A percentile compares a stretch with the other conserved stretches of the same genome.
Conservation (phyloP, 1,140 invertebrate genomes). For the Anadara kagoshimensis region DNA sequence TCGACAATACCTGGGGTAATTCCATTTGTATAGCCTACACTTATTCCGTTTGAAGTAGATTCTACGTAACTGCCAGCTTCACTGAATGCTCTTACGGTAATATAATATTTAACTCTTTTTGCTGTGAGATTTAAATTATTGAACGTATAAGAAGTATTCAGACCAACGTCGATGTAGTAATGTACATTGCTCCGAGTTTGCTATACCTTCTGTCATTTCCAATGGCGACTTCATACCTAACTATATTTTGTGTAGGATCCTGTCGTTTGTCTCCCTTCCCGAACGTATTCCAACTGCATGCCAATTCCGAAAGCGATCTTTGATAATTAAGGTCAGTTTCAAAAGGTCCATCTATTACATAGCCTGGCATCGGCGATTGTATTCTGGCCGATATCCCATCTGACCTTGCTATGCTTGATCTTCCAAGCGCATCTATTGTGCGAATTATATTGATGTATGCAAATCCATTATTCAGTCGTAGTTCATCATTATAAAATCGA, state of each 20-base stretch:
- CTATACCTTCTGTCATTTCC: conserved; percentile 42
- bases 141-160: conserved; percentile 41
- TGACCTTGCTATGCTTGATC: conserved; percentile 38
- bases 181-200: conserved; percentile 38
- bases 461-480: conserved; percentile 39
- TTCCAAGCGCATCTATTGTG: conserved; percentile 44
- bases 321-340: conserved; percentile 51
- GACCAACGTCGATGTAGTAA: conserved; percentile 46
- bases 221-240: conserved; percentile 45
- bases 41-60: conserved; percentile 49
- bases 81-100: conserved; percentile 51
- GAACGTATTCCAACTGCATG: conserved; percentile 50
- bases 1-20: conserved; percentile 38
- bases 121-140: conserved; percentile 44
- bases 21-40: conserved; percentile 38
- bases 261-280: conserved; percentile 26
- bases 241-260: conserved; percentile 45
- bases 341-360: conserved; percentile 41
- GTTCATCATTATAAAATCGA: conserved; percentile 43
- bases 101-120: conserved; percentile 49
- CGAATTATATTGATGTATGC: conserved; percentile 43
- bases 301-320: conserved; percentile 29
- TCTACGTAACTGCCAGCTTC: conserved; percentile 46
- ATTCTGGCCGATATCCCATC: conserved; percentile 50
- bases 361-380: conserved; percentile 37